phyloP scores from a whole-genome alignment of 2,888 invertebrate genomes.

The Embidobia sp. region DNA sequence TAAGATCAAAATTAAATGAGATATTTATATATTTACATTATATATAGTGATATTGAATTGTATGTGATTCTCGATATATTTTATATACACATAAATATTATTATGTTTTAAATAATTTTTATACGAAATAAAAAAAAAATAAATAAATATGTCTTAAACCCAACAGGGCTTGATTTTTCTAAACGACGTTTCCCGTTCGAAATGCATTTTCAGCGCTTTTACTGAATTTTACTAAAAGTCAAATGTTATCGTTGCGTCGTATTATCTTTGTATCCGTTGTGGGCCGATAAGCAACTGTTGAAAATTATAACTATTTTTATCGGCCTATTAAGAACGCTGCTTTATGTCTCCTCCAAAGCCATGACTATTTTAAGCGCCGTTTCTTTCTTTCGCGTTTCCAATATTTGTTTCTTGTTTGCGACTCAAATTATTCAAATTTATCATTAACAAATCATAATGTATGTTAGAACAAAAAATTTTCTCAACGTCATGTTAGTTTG shows the following conservation, averaged over 20 bases:
- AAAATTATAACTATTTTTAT: slow-evolving; percentile 56
- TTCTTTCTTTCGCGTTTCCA: background rate
- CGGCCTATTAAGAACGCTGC: slow-evolving; percentile 5
- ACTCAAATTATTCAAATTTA: no score
- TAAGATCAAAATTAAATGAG: slow-evolving; percentile 55
- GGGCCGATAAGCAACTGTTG: slow-evolving; percentile 37
- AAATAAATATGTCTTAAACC: slow-evolving; percentile 25
- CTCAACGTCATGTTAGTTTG: no score
- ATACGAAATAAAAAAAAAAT: no score
- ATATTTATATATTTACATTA: slow-evolving; percentile 31
- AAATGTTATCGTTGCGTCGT: slow-evolving; percentile 47
- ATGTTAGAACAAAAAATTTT: no score
- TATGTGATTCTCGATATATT: slow-evolving; percentile 17
- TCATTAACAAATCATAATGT: no score
- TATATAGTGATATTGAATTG: background rate
- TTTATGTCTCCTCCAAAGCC: background rate
- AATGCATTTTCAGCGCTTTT: slow-evolving; percentile 51
- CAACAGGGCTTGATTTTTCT: background rate
- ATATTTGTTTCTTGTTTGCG: no score
- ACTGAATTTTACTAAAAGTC: slow-evolving; percentile 39
- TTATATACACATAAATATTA: background rate
- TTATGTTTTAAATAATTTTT: background rate
- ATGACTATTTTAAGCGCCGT: slow-evolving; percentile 6
- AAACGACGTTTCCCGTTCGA: slow-evolving; percentile 8
- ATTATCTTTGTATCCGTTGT: slow-evolving; percentile 53